Evolutionary conservation across 2,888 invertebrate species (phyloP), one percentile per base, ranked within the genome.

Genomic region (Microctonus hyperodae): DNA sequence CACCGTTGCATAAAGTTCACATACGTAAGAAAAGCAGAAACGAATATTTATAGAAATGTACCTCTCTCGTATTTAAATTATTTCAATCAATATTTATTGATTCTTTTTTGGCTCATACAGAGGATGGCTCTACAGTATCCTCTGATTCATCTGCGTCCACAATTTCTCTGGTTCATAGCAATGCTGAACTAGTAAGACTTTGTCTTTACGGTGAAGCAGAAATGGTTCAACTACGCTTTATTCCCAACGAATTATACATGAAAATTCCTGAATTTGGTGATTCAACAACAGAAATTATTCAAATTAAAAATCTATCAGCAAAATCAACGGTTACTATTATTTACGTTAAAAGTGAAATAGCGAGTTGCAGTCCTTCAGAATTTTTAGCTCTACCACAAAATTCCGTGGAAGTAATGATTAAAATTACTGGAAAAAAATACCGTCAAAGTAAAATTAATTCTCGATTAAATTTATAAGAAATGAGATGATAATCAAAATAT

Each of bases 121-220:
- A 28, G 3, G 28, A 28, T 28, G 67, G 58, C 64, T 66, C 66
- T 1, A 67, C 50, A 23, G 13, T 40, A 6, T 31, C 53, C 13
- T 56, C 60, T 5, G 62, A 62, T n/a, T 20, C 16, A 37, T 57
- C 59, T 16, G 13, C 23, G 5, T 57, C 64, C 11, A 20, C 20
- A 20, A 23, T 33, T 9, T 64, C 57, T 25, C 10, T 57, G 10
- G 61, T 60, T 3, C 64, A 57, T 3, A 44, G 28, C 13, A 57
- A 44, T 4, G 13, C 56, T 13, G 86, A 87, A 83, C 81, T 85
- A 50, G 85, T 87, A 1, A 83, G 87, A 62, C 85, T 88, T 65
- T 88, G 88, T 69, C 81, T 90, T 22, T 86, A 88, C 74, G 90
- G 89, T 0, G 85, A 87, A 76, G 86, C 85, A 66, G 88, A 89